Evolutionary conservation across 1,140 invertebrate species (phyloP), one percentile per base, ranked within the genome.

Genomic region (Arctopsyche grandis): DNA sequence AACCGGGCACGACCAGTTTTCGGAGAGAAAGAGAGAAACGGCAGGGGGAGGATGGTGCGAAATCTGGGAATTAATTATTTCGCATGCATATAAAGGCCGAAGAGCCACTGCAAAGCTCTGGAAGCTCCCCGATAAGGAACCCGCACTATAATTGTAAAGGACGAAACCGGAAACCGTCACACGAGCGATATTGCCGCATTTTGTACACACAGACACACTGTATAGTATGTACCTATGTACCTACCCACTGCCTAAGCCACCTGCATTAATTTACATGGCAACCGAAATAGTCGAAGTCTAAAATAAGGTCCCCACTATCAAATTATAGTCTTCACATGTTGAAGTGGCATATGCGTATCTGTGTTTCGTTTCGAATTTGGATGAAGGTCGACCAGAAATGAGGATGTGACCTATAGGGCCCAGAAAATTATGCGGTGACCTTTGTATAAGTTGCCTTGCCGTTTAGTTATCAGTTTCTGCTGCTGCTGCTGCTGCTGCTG

Each of bases 371-470:
- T 66, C 12, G 24, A 66, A 66, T 66, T 66, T 14, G 14, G 63
- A 66, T 22, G 63, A 66, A 66, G 63, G 63, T 66, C 63, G 14
- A 66, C 24, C 63, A 66, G 63, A 66, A 66, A 66, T 66, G 24
- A 66, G 63, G 63, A 66, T 66, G 63, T 66, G 63, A 66, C 63
- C 63, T 66, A 66, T 66, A 66, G 63, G 63, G 63, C 63, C 29
- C 24, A 19, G 12, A 66, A 66, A 66, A 26, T 66, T 66, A 66
- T 66, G 63, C 63, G 63, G 26, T 22, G 63, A 66, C 63, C 63
- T 66, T 66, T 66, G 22, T 66, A 22, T 22, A 24, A 66, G 63
- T 66, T 22, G 63, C 63, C 63, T 66, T 66, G 63, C 24, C 63
- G 63, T 22, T 66, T 22, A 66, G 46, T 71, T 52, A 46, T 52